Evolutionary conservation across 2,888 invertebrate genomes (phyloP).

Genomic region (Tetranychus truncatus): DNA sequence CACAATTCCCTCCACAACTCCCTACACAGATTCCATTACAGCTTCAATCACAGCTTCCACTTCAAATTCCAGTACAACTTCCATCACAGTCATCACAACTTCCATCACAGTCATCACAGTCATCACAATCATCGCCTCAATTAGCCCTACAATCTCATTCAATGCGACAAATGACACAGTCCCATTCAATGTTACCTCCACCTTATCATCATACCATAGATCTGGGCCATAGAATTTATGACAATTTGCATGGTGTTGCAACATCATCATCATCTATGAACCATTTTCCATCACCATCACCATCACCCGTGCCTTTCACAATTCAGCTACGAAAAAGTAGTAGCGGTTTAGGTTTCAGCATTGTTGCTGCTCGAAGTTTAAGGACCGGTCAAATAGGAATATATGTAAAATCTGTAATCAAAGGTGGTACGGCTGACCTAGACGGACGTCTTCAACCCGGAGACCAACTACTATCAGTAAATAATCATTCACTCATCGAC

Average conservation of each 20-base stretch:
- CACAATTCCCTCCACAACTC: neutral
- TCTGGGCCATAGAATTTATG: neutral
- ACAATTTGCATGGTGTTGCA: neutral
- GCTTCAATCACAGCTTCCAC: neutral
- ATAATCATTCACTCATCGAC: slow-evolving; percentile 78
- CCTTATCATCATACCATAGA: slow-evolving; percentile 8
- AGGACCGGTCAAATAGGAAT: slow-evolving; percentile 73
- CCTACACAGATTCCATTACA: neutral
- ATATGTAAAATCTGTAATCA: slow-evolving; percentile 94
- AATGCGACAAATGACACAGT: neutral
- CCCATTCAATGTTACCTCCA: neutral
- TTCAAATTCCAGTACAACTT: neutral
- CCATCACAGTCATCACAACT: neutral
- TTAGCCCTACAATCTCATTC: slow-evolving; percentile 7
- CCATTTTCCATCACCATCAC: slow-evolving; percentile 21
- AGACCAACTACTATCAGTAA: slow-evolving; percentile 87
- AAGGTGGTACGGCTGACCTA: slow-evolving; percentile 42
- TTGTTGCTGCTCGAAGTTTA: slow-evolving; percentile 85
- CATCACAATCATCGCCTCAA: neutral
- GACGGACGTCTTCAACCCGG: slow-evolving; percentile 90
- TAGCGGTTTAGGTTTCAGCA: slow-evolving; percentile 93
- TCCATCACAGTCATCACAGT: neutral
- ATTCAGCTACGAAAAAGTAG: slow-evolving; percentile 81
- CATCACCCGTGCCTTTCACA: slow-evolving; percentile 40
- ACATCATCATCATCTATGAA: slow-evolving; percentile 19